These are phyloP conservation scores for Cyprinus carpio DNA, from an alignment of 2,113 vertebrate genomes.

Conservation along the genomic window DNA sequence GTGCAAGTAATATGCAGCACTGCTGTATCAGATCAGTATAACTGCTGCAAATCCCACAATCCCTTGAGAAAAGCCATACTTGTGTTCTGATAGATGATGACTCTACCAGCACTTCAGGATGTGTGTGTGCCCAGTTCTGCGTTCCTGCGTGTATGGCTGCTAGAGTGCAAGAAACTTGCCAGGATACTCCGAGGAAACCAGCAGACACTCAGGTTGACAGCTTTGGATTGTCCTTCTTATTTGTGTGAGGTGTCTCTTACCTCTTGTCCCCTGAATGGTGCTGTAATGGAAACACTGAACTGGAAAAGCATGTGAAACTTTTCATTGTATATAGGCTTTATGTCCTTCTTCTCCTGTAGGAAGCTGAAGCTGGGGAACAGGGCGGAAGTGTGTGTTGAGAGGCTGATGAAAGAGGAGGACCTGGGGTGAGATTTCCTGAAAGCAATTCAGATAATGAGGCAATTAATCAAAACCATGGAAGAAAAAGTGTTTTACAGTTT, in stretches of 20 bases:
- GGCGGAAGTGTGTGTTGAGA: constrained; percentile 82
- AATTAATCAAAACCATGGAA: neutral
- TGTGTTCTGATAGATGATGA: constrained; percentile 73
- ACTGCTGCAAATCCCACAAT: neutral
- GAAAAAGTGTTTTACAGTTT: neutral
- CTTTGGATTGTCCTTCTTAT: neutral
- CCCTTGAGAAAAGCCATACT: neutral
- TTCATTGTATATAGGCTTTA: neutral
- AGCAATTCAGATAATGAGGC: neutral
- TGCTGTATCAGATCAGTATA: neutral
- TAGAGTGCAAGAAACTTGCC: constrained; percentile 74
- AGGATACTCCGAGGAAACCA: constrained; percentile 79
- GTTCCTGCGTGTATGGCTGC: constrained; percentile 85
- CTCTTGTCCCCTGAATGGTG: neutral
- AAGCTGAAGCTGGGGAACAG: constrained; percentile 76
- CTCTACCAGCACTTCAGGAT: constrained; percentile 75
- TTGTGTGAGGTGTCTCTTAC: too few relatives aligned
- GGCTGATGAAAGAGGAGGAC: constrained; percentile 81
- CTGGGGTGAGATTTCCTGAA: constrained; percentile 77
- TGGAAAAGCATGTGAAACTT: neutral
- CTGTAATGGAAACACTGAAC: neutral
- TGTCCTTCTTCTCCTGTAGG: constrained; percentile 57
- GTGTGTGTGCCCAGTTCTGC: constrained; percentile 71
- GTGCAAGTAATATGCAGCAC: neutral
- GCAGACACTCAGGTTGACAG: constrained; percentile 76